Conservation (phyloP, 2,113 vertebrate genomes). For the Mustela nigripes region DNA sequence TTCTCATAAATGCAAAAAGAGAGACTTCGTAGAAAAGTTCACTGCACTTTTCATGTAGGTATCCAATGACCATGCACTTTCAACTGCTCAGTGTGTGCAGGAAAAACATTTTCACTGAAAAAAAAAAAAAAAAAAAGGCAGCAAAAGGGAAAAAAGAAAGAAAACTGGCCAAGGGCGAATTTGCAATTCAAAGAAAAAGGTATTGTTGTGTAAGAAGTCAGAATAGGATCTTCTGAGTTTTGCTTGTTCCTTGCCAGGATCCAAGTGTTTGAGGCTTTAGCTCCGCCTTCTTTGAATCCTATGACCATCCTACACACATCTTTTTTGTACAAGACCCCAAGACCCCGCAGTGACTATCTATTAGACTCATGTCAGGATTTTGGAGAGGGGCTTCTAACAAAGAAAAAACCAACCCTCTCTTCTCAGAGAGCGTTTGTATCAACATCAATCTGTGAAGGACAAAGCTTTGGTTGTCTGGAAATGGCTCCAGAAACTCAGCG, state of each 20-base stretch:
- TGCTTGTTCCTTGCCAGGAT: neutral
- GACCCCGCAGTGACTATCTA: neutral
- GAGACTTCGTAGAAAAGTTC: neutral
- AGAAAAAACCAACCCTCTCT: neutral
- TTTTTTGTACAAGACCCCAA: slow-evolving; percentile 51
- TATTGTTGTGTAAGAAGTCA: slow-evolving; percentile 37
- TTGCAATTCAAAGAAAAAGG: slow-evolving; percentile 66
- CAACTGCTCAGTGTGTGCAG: neutral
- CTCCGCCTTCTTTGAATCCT: slow-evolving; percentile 28
- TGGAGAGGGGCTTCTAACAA: neutral
- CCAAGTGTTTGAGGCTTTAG: slow-evolving; percentile 3
- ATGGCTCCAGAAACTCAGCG: neutral
- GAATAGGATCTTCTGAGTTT: neutral
- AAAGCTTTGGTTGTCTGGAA: slow-evolving; percentile 23
- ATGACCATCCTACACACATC: neutral
- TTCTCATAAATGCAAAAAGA: neutral
- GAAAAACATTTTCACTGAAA: slow-evolving; percentile 18
- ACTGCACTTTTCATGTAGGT: neutral
- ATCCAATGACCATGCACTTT: neutral
- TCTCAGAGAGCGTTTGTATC: neutral
- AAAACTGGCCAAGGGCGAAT: neutral
- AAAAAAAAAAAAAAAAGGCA: neutral
- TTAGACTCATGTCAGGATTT: slow-evolving; percentile 56
- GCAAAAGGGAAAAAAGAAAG: neutral
- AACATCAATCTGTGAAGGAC: neutral